Evolutionary conservation across 2,888 invertebrate species (phyloP).

Genomic region (Omphaloscelis lunosa): DNA sequence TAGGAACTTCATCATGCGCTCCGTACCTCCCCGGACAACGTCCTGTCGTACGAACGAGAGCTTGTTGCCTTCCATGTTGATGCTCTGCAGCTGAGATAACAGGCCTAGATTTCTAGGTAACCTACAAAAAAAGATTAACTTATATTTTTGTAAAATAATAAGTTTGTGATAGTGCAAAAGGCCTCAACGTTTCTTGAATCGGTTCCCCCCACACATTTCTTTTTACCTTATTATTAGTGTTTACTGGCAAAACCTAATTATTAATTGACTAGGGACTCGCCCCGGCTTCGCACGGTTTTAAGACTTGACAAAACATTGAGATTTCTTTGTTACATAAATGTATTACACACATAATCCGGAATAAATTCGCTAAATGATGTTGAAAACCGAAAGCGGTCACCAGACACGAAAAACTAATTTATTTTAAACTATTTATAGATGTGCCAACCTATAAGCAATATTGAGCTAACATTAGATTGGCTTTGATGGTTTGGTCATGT

Average conservation of each 20-base stretch:
- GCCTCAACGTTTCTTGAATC: neutral
- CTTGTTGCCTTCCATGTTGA: conserved; percentile 96
- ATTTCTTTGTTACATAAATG: neutral
- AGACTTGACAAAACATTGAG: neutral
- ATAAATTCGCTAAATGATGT: too few relatives aligned
- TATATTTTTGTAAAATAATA: neutral
- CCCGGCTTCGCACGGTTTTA: neutral
- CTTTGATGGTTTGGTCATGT: too few relatives aligned
- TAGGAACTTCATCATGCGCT: conserved; percentile 94
- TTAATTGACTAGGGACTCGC: neutral
- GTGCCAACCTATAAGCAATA: neutral
- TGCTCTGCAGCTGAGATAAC: conserved; percentile 94
- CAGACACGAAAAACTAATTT: neutral
- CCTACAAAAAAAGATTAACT: conserved; percentile 66
- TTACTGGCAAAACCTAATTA: neutral
- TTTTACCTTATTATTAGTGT: neutral
- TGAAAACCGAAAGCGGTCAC: neutral
- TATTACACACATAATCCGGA: too few relatives aligned
- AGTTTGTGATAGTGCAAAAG: neutral
- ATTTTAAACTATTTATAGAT: neutral
- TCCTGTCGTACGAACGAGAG: conserved; percentile 95
- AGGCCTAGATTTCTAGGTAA: conserved; percentile 86
- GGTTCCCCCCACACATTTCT: neutral
- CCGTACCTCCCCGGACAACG: conserved; percentile 96
- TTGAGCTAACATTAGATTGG: neutral